phyloP scores from a whole-genome alignment of 30 jellyfish, hydroid and myxozoan species.

The Hydra vulgaris region DNA sequence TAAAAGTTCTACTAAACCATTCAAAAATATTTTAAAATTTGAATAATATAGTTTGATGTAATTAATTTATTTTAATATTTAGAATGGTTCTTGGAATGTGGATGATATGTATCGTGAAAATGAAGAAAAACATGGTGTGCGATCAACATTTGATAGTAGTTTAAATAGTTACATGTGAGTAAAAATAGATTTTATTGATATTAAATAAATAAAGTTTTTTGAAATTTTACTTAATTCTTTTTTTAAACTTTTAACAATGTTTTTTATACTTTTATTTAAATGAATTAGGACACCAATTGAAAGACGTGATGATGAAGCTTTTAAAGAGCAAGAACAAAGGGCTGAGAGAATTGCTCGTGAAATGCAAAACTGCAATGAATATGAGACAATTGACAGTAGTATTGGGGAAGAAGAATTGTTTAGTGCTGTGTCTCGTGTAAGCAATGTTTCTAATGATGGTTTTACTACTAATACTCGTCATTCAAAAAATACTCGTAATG shows the following conservation, averaged over 20 bases:
- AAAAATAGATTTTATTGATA: too few relatives aligned
- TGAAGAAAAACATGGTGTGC: conserved; percentile 40
- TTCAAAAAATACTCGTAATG: background rate
- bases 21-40: too few relatives aligned
- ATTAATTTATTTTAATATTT: too few relatives aligned
- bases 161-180: conserved; percentile 39
- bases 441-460: conserved; percentile 16
- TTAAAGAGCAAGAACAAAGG: conserved; percentile 20
- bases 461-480: background rate
- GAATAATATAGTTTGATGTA: too few relatives aligned
- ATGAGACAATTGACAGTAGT: conserved; percentile 33
- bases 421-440: conserved; percentile 33
- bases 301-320: conserved; percentile 14
- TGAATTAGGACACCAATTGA: conserved; percentile 43
- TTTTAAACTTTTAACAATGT: too few relatives aligned
- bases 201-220: background rate
- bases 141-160: conserved; percentile 38
- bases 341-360: conserved; percentile 38
- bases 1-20: too few relatives aligned
- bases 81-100: conserved; percentile 22
- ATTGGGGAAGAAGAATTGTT: conserved; percentile 43
- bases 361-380: conserved; percentile 20
- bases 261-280: background rate
- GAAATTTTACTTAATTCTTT: background rate
- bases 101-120: conserved; percentile 21